Conservation (phyloP, 1,140 invertebrate species). For the Diuraphis noxia region DNA sequence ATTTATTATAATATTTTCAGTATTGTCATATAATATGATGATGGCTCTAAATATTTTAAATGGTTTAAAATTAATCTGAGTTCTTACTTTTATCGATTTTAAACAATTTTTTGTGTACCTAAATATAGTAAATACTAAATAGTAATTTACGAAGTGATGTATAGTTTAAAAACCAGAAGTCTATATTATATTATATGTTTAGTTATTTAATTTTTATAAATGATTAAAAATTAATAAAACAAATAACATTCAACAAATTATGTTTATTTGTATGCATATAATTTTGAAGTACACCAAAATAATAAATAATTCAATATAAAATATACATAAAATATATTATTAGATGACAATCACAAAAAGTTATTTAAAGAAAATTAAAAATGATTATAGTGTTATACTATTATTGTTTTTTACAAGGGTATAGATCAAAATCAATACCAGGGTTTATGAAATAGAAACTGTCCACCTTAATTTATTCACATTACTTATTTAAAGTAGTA, state of each 20-base stretch:
- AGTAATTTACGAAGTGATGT: too few species aligned
- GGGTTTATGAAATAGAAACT: neutral
- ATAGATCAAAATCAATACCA: neutral
- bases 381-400: neutral
- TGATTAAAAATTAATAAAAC: neutral
- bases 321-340: neutral
- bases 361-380: neutral
- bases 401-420: neutral
- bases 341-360: neutral
- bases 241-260: neutral
- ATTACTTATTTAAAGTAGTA: neutral
- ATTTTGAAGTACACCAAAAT: neutral
- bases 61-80: too few species aligned
- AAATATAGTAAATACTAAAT: too few species aligned
- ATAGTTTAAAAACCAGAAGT: neutral
- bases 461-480: neutral
- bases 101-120: too few species aligned
- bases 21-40: too few species aligned
- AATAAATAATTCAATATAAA: constrained; percentile 1
- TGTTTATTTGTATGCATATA: neutral
- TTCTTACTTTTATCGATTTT: too few species aligned
- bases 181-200: neutral
- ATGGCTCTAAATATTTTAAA: too few species aligned
- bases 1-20: too few species aligned
- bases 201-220: neutral